phyloP scores from a whole-genome alignment of 2,797 vertebrate genomes.

The Pempheris klunzingeri region DNA sequence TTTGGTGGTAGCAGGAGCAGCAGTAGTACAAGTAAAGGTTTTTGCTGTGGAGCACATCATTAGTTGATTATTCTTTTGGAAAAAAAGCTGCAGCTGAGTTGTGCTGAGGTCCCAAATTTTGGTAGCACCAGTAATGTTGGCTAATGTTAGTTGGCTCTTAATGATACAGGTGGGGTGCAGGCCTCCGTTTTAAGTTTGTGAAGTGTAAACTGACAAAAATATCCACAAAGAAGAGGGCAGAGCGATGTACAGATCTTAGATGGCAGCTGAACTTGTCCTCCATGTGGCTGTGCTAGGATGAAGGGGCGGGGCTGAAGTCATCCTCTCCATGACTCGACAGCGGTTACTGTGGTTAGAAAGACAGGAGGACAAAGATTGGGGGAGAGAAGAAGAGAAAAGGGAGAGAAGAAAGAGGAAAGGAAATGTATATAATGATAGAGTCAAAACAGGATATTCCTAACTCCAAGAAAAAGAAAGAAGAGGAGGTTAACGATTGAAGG shows the following conservation, averaged over 20 bases:
- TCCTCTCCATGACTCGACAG: slow-evolving; percentile 15
- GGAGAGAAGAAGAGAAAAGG: neutral
- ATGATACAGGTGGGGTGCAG: neutral
- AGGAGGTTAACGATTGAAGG: neutral
- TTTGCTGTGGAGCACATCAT: too few species aligned
- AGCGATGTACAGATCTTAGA: neutral
- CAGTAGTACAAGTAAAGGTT: too few species aligned
- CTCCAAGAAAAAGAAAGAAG: neutral
- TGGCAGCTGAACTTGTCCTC: neutral
- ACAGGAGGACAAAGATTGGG: neutral
- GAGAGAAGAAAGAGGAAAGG: neutral
- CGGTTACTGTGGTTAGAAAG: slow-evolving; percentile 12
- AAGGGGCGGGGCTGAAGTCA: slow-evolving; percentile 11
- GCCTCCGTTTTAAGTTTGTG: neutral
- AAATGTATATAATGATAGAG: slow-evolving; percentile 19
- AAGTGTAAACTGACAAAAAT: neutral
- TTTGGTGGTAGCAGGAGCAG: too few species aligned
- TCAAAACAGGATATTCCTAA: neutral
- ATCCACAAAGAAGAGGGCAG: neutral
- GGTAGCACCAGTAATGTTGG: too few species aligned
- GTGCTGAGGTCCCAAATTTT: neutral
- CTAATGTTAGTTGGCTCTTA: too few species aligned
- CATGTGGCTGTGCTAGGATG: neutral
- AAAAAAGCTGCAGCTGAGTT: neutral
- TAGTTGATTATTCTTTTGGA: too few species aligned